Conservation (phyloP, 2,113 vertebrate species). For the Pelodiscus sinensis region DNA sequence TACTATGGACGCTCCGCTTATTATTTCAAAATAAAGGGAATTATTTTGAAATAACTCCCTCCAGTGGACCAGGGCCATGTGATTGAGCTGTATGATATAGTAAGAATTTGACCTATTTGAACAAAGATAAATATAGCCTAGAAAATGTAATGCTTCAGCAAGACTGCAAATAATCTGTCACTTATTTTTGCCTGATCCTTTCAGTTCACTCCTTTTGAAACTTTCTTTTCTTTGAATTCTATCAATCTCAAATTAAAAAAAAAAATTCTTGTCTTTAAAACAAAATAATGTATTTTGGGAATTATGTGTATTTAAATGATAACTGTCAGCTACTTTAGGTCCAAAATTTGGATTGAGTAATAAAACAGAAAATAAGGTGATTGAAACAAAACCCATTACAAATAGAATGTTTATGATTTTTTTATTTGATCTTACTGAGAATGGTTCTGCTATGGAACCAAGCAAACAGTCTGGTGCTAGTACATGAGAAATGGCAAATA, state of each 20-base stretch:
- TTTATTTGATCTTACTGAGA: not conserved
- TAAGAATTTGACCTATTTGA: not conserved
- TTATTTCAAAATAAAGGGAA: too few species aligned
- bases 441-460: not conserved
- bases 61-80: not conserved
- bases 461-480: not conserved
- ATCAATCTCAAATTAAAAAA: not conserved
- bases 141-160: not conserved
- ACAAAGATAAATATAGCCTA: not conserved
- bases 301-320: not conserved
- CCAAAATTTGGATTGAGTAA: not conserved
- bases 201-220: not conserved
- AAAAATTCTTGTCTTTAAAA: rapidly evolving
- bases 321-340: not conserved
- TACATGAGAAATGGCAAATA: not conserved
- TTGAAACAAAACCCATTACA: not conserved
- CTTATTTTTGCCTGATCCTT: not conserved
- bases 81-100: not conserved
- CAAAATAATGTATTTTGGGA: not conserved
- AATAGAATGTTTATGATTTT: not conserved
- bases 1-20: too few species aligned
- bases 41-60: too few species aligned
- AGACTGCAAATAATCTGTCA: not conserved
- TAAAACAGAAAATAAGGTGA: not conserved
- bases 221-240: not conserved